Base-by-base conservation (phyloP, 2,113 vertebrate species). In the Pachyramphus minor region DNA sequence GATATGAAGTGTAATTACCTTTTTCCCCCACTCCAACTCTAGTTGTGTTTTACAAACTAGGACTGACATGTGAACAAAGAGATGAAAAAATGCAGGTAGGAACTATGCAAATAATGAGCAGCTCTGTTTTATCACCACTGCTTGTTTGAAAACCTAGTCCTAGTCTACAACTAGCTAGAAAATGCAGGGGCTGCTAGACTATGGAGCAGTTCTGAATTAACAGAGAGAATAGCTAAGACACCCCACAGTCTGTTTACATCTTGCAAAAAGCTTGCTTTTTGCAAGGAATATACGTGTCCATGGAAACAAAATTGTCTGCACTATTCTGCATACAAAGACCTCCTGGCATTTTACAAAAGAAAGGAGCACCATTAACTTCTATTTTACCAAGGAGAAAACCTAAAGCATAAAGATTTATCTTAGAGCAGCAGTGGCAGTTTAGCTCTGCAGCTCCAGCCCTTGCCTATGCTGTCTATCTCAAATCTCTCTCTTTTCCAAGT, bases 11-110 rank as follows among this genome's bases (percentile, higher is more conserved):
- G 37, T 91, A 97, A 97, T 96, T 97, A 94, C 79, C 44, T 72
- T 39, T 59, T 11, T 6, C 18, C 27, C 35, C 52, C 50, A 52
- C 17, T 35, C 74, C 60, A 83, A 94, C 49, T 92, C 93, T 56
- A 86, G 68, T 97, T 69, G 2, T 96, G 95, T 98, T 98, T 97
- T 96, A 97, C 96, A 97, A 97, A 98, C 94, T 94, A 96, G 80
- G 47, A 95, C 96, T 97, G 97, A 97, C 94, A 95, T 82, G 53
- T 67, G 79, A 97, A 97, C 93, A 97, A 97, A 96, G 76, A 94
- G 55, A 92, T 73, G 41, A 62, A 72, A 69, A 92, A 94, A 96
- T 66, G 76, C 84, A 97, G 79, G 78, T 84, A 92, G 84, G 37
- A 97, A 86, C 60, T 75, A 87, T 42, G 83, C 82, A 96, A 96